Base-by-base conservation (phyloP, 1,140 invertebrate species). In the Drosophila eugracilis region DNA sequence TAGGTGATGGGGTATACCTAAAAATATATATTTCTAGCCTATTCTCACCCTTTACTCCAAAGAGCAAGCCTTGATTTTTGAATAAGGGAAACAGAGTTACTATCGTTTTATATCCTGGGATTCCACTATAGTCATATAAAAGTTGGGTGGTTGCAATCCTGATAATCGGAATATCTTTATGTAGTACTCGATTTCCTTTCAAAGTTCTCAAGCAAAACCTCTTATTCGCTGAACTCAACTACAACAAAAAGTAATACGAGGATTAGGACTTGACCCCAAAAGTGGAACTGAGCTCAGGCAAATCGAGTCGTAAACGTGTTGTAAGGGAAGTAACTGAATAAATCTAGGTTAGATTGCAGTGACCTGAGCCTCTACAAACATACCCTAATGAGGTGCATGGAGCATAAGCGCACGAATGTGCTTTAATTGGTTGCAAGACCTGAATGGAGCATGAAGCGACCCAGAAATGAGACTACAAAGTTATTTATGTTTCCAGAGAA, bases 291-390 rank as follows among this genome's bases (percentile, higher is more conserved):
- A 50, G 55, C 26, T 10, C 36, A 32, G 15, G 9, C 34, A 28
- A 63, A n/a, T n/a, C 53, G 39, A 37, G 72, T 48, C 66, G 72
- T 72, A 66, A 66, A 69, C 60, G 59, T 66, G 55, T 66, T 52
- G 37, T 39, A 15, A 32, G 42, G 54, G 30, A 48, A 62, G 32
- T 48, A 42, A 55, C 21, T 53, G 42, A 37, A 14, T 44, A 53
- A 80, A 76, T 72, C 42, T 76, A 67, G 77, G 76, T 79, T 75
- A 80, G 54, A 62, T 65, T 62, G 55, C 24, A 28, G 14, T 30
- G 39, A 21, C 39, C 22, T 44, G 44, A 30, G 17, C 59, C 26
- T 28, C 17, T 10, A 15, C 19, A 21, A 48, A 15, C 41, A 10
- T 3, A 15, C 17, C 15, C 14, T 15, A 53, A 54, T 59, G 32